Base-by-base conservation (phyloP, 2,113 vertebrate genomes). In the Rousettus leschenaultii region DNA sequence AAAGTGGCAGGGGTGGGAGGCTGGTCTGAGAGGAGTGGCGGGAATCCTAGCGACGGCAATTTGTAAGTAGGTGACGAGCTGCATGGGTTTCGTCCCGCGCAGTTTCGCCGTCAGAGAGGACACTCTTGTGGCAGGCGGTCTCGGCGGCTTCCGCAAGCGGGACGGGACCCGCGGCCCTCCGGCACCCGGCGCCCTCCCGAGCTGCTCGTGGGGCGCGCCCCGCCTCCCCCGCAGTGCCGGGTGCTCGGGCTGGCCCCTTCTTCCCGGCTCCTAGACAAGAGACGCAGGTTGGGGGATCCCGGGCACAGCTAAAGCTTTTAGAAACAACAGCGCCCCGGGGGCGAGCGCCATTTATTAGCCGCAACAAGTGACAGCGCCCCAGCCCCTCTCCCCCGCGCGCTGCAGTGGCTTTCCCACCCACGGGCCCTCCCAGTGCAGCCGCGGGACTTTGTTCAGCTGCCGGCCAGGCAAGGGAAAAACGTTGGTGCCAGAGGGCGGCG, bases 11-110 rank as follows among this genome's bases (percentile, higher is more conserved):
- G 66, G 89, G 70, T 66, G 87, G 95, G 94, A 87, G 87, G 74
- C 59, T 33, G 96, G 93, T 30, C 82, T 61, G 93, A 66, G 93
- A 90, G 96, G 96, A 95, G 97, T 95, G 97, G 97, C 97, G 96
- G 97, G 97, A 97, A 96, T 89, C 94, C 96, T 87, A 86, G 96
- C 79, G 95, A 96, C 96, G 65, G 95, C 92, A 66, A 66, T 79
- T 91, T 95, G 78, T 55, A 79, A 92, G 96, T 61, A 63, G 96
- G 94, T 78, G 97, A 80, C 87, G 88, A 94, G 48, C 91, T 5
- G 66, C 48, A 1, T 11, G 95, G 85, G 86, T 1, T 71, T 92
- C 7, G 94, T 94, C 94, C 95, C 84, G 87, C 30, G 94, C 74
- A 35, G 86, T 33, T 28, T 33, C 92, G 3, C 59, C 28, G 57